phyloP scores from a whole-genome alignment of 2,797 vertebrate species.

The Platyrinchus mystaceus region DNA sequence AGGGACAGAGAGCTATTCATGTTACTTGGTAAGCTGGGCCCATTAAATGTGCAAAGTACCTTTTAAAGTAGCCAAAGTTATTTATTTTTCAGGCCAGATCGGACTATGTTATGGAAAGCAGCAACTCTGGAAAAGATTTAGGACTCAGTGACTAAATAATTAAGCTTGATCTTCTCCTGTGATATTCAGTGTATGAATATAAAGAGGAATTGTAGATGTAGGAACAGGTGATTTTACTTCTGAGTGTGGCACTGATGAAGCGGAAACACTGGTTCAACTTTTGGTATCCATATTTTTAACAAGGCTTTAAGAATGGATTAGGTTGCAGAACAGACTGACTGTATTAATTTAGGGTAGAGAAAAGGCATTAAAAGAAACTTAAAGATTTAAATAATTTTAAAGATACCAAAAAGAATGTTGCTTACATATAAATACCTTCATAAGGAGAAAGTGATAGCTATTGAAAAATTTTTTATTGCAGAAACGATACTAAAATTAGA shows the following conservation, averaged over 20 bases:
- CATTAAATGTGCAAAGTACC: background rate
- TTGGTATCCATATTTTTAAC: background rate
- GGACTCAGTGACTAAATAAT: background rate
- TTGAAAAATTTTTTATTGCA: background rate
- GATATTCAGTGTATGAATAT: background rate
- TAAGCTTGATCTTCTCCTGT: background rate
- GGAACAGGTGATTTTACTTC: background rate
- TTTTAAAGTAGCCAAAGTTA: background rate
- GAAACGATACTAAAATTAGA: background rate
- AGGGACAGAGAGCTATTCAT: background rate
- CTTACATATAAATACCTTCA: background rate
- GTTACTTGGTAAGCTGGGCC: background rate
- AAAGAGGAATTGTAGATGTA: background rate
- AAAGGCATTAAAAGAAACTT: background rate
- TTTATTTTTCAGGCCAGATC: background rate
- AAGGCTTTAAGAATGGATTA: background rate
- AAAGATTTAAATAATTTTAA: background rate
- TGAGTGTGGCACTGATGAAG: background rate
- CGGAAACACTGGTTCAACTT: background rate
- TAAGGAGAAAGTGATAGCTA: background rate
- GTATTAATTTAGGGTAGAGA: background rate
- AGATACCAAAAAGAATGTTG: background rate
- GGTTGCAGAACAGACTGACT: background rate
- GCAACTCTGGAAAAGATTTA: background rate
- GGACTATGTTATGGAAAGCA: background rate